Percentiles rank a stretch among this genome's conserved stretches.
phyloP scores from a whole-genome alignment of 92 coral and sea anemone species.

The Palythoa heliodiscus region DNA sequence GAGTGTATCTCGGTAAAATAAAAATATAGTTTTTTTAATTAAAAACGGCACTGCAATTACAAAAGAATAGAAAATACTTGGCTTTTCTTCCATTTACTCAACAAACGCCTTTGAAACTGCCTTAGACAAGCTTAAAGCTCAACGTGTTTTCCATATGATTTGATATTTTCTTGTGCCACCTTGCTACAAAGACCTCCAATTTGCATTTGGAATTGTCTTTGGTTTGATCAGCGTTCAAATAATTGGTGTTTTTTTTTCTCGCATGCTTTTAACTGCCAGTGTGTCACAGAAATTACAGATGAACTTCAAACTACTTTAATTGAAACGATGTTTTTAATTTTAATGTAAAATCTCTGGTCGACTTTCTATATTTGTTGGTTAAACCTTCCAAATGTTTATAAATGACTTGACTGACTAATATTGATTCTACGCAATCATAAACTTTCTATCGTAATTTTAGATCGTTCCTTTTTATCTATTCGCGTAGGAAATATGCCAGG shows the following conservation, averaged over 20 bases:
- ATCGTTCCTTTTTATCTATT: neutral
- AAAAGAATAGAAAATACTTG: too few relatives aligned
- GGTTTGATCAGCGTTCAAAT: neutral
- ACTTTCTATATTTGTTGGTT: neutral
- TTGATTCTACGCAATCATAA: neutral
- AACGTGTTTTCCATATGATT: too few relatives aligned
- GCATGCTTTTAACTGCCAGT: neutral
- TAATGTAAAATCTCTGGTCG: too few relatives aligned
- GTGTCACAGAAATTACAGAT: neutral
- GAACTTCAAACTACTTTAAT: neutral
- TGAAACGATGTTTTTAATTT: too few relatives aligned
- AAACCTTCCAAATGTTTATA: neutral
- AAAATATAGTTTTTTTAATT: too few relatives aligned
- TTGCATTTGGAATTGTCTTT: neutral
- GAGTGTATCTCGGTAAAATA: too few relatives aligned
- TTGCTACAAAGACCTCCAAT: neutral
- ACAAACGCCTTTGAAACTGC: too few relatives aligned
- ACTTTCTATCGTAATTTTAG: neutral
- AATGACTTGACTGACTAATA: neutral
- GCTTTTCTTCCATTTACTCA: too few relatives aligned
- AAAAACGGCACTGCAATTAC: too few relatives aligned
- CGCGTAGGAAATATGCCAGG: neutral
- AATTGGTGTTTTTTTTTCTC: neutral
- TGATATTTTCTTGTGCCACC: too few relatives aligned
- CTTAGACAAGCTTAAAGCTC: too few relatives aligned